Conservation (phyloP, 2,113 vertebrate species). For the Setophaga petechia region DNA sequence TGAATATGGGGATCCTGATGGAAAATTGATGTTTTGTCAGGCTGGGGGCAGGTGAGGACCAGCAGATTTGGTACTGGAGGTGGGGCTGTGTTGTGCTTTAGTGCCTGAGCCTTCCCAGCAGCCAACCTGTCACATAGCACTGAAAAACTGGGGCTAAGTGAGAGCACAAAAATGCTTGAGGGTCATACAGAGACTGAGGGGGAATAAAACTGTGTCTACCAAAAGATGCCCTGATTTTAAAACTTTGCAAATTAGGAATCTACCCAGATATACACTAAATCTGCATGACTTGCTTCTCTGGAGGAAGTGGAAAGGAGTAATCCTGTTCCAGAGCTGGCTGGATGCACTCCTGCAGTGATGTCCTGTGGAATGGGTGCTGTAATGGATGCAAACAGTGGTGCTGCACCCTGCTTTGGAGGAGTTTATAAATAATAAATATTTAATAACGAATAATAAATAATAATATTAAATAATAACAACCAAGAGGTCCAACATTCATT, state of each 20-base stretch:
- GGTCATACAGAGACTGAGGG: background rate
- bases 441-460: background rate
- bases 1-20: rapidly evolving
- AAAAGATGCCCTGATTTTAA: background rate
- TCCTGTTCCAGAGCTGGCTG: background rate
- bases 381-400: background rate
- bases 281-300: background rate
- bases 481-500: background rate
- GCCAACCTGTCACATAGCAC: rapidly evolving
- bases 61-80: background rate
- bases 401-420: background rate
- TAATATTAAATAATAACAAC: background rate
- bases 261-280: background rate
- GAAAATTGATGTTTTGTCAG: background rate
- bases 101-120: background rate
- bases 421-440: background rate
- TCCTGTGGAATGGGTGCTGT: rapidly evolving
- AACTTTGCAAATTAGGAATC: background rate
- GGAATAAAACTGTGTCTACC: background rate
- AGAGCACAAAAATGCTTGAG: background rate
- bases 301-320: background rate
- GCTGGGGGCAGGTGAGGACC: background rate
- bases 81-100: background rate
- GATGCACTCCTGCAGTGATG: background rate
- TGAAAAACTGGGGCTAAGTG: background rate